Percentiles rank a stretch among this genome's conserved stretches.
Conservation (phyloP, 2,113 vertebrate species). For the Gavia stellata region DNA sequence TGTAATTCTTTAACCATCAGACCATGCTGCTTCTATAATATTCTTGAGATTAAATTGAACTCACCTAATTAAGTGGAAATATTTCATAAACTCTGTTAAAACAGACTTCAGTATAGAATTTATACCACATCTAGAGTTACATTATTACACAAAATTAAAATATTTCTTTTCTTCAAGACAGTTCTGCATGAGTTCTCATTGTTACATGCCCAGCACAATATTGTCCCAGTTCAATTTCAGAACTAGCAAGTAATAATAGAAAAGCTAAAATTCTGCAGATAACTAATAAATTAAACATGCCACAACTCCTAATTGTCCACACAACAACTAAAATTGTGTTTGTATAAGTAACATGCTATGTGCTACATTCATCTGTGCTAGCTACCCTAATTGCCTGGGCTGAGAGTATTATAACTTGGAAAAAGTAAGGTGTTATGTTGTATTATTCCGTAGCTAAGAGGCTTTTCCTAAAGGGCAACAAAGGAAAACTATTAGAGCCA, state of each 20-base stretch:
- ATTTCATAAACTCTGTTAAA: slow-evolving; percentile 21
- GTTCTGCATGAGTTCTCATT: slow-evolving; percentile 40
- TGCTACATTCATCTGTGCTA: neutral
- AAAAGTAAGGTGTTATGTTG: neutral
- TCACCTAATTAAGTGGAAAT: slow-evolving; percentile 7
- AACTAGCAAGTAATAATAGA: neutral
- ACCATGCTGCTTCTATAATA: neutral
- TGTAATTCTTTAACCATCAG: neutral
- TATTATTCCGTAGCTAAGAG: neutral
- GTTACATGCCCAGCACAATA: neutral
- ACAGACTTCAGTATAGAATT: neutral
- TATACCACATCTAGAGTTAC: neutral
- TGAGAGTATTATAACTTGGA: slow-evolving; percentile 10
- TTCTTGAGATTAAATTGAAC: neutral
- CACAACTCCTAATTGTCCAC: slow-evolving; percentile 3
- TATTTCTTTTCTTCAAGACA: neutral
- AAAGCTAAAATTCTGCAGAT: slow-evolving; percentile 35
- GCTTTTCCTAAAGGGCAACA: neutral
- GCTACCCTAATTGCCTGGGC: neutral
- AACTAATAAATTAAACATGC: slow-evolving; percentile 42
- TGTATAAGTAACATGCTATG: neutral
- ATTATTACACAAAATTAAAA: neutral
- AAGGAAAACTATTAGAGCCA: neutral
- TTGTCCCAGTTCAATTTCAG: slow-evolving; percentile 26
- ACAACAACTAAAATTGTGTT: neutral